These are phyloP conservation scores for Choloepus didactylus DNA, from an alignment of 2,797 vertebrate species.

Conservation along the genomic window DNA sequence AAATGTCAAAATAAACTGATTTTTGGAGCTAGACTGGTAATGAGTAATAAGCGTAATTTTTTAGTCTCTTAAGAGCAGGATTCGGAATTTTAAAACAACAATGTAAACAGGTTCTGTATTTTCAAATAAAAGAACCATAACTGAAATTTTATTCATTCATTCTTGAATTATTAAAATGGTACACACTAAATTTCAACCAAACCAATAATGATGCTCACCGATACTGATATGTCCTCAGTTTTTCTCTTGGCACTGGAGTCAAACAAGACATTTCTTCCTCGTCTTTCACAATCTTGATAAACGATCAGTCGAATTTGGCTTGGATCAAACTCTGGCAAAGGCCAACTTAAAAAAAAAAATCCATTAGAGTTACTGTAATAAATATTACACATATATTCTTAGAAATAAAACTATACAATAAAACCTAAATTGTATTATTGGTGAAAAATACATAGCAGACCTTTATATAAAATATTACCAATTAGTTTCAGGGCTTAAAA, in stretches of 20 bases:
- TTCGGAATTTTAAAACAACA: conserved; percentile 56
- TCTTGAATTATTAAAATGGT: conserved; percentile 61
- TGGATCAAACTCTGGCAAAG: conserved; percentile 96
- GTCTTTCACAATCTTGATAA: conserved; percentile 98
- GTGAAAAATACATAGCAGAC: not conserved
- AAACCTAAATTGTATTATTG: conserved; percentile 33
- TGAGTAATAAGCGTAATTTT: conserved; percentile 19
- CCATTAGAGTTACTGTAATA: conserved; percentile 67
- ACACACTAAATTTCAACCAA: conserved; percentile 41
- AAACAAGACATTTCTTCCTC: conserved; percentile 98
- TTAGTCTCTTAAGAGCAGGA: conserved; percentile 38
- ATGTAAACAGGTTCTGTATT: conserved; percentile 21
- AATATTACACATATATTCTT: conserved; percentile 53
- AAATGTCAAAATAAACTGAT: conserved; percentile 63
- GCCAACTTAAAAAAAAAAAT: conserved; percentile 92
- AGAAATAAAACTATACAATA: conserved; percentile 53
- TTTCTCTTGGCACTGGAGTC: conserved; percentile 97
- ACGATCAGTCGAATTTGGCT: conserved; percentile 98
- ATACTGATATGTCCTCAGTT: conserved; percentile 93
- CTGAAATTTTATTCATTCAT: conserved; percentile 38
- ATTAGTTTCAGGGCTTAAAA: conserved; percentile 45
- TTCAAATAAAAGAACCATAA: not conserved
- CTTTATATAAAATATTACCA: conserved; percentile 60
- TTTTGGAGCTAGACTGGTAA: not conserved
- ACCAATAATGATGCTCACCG: conserved; percentile 90